phyloP scores from a whole-genome alignment of 2,113 vertebrate species.

The Eptatretus burgeri region DNA sequence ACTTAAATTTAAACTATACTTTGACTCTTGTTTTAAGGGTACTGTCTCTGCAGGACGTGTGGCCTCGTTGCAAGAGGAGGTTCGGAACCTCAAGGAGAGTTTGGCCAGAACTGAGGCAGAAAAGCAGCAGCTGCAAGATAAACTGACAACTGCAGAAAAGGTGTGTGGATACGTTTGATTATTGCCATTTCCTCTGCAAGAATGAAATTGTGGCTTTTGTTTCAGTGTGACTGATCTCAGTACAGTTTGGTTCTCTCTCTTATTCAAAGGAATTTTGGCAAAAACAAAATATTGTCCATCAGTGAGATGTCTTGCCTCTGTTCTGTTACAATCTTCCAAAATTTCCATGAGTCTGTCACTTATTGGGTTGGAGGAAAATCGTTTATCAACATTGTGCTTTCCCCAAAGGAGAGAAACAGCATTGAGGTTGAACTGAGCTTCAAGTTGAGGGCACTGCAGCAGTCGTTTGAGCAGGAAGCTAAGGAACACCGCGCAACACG shows the following conservation, averaged over 20 bases:
- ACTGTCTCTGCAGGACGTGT: conserved; percentile 34
- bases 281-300: too few species aligned
- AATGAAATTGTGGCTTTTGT: not conserved
- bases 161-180: conserved; percentile 17
- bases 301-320: conserved; percentile 6
- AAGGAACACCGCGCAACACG: conserved; percentile 68
- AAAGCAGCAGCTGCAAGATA: conserved; percentile 69
- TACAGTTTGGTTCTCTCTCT: conserved; percentile 7
- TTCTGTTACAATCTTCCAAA: not conserved
- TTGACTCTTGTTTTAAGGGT: too few species aligned
- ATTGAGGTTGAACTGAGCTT: conserved; percentile 95
- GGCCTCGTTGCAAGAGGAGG: conserved; percentile 48
- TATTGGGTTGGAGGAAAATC: too few species aligned
- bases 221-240: conserved; percentile 6
- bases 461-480: conserved; percentile 75
- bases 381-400: not conserved
- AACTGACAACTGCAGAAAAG: conserved; percentile 58
- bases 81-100: conserved; percentile 32
- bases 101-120: conserved; percentile 45
- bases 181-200: not conserved
- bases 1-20: too few species aligned
- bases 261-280: too few species aligned
- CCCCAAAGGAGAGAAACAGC: conserved; percentile 62
- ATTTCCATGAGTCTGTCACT: not conserved
- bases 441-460: conserved; percentile 76